These are phyloP conservation scores for Lophius americanus DNA, from an alignment of 2,797 vertebrate genomes.

Conservation along the genomic window DNA sequence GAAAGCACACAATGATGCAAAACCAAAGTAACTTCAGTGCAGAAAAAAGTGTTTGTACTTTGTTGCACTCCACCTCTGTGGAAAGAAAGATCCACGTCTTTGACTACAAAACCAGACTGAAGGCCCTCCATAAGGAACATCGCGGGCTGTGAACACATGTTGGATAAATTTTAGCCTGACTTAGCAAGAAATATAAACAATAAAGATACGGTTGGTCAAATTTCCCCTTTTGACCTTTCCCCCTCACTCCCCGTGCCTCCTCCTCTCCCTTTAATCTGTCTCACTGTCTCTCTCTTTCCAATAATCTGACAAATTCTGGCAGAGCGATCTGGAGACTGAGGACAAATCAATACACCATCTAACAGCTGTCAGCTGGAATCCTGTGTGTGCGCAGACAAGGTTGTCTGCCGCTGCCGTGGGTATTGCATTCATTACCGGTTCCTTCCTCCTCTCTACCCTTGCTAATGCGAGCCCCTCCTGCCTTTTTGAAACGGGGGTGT, in stretches of 20 bases:
- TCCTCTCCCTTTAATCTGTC: constrained; percentile 28
- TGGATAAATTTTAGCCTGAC: neutral
- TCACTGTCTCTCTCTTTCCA: constrained; percentile 49
- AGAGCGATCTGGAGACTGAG: constrained; percentile 52
- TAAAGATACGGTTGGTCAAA: constrained; percentile 9
- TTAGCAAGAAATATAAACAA: neutral
- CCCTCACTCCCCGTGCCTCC: constrained; percentile 11
- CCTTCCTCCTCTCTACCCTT: constrained; percentile 20
- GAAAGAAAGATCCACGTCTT: too few relatives aligned
- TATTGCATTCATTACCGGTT: constrained; percentile 58
- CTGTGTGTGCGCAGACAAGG: constrained; percentile 11
- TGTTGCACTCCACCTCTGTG: too few relatives aligned
- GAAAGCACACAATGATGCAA: too few relatives aligned
- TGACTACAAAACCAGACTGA: too few relatives aligned
- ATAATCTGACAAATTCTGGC: constrained; percentile 73
- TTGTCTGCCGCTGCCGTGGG: constrained; percentile 39
- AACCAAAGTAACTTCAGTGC: too few relatives aligned
- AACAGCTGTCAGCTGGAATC: constrained; percentile 69
- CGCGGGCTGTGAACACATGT: neutral
- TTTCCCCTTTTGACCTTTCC: constrained; percentile 43
- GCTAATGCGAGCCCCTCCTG: constrained; percentile 7
- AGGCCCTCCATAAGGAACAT: too few relatives aligned
- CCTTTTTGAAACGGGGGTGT: constrained; percentile 17
- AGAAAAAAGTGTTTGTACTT: too few relatives aligned
- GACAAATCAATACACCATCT: constrained; percentile 77